Conservation (phyloP, 2,888 invertebrate species). For the Eristalis arbustorum region DNA sequence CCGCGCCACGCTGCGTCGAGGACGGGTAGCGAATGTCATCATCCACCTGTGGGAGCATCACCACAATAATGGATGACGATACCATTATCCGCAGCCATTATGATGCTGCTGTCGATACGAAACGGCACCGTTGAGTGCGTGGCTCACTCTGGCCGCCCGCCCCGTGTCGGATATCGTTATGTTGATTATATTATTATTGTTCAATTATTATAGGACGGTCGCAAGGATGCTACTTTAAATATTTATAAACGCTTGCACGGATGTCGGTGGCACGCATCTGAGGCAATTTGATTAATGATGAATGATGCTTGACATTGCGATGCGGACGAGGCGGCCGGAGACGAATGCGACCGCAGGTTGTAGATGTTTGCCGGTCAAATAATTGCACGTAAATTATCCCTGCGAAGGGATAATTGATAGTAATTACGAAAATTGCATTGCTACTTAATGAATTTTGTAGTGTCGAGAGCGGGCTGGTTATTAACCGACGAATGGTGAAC, state of each 20-base stretch:
- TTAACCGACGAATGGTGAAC: not conserved
- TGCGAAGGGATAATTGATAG: not conserved
- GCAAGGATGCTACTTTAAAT: constrained; percentile 17
- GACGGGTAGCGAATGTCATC: not conserved
- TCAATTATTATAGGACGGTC: constrained; percentile 35
- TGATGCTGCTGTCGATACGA: constrained; percentile 47
- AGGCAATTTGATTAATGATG: constrained; percentile 35
- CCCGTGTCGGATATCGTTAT: constrained; percentile 37
- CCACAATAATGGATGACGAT: constrained; percentile 60
- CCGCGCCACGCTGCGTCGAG: not conserved
- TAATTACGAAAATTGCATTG: not conserved
- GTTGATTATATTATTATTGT: constrained; percentile 51
- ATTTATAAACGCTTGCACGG: constrained; percentile 34
- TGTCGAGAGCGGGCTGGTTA: not conserved
- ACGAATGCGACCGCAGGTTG: not conserved
- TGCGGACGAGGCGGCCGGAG: not conserved
- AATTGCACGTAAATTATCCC: not conserved
- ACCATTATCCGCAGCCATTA: constrained; percentile 51
- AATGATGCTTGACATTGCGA: constrained; percentile 4
- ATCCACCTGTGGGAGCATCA: constrained; percentile 63
- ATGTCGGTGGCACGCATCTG: constrained; percentile 18
- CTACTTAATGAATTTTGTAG: not conserved
- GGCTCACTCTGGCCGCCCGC: not conserved
- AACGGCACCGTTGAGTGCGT: constrained; percentile 36
- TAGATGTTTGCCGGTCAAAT: not conserved